Percentiles rank a stretch among this genome's conserved stretches.
Conservation (phyloP, 2,113 vertebrate genomes). For the Hymenochirus boettgeri region DNA sequence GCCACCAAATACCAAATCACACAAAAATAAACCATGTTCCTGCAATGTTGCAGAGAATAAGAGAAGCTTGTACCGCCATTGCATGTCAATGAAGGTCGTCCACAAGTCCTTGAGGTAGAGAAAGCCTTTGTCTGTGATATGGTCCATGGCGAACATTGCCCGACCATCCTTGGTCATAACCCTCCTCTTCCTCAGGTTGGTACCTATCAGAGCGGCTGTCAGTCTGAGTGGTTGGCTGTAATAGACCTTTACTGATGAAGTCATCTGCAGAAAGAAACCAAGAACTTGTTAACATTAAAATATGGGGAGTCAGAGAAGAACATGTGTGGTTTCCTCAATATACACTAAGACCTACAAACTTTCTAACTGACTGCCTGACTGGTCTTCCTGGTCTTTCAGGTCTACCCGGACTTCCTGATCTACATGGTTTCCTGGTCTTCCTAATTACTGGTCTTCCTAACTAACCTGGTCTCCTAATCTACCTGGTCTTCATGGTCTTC, state of each 20-base stretch:
- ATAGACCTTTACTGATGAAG: slow-evolving; percentile 85
- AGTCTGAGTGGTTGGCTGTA: slow-evolving; percentile 90
- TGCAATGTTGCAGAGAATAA: slow-evolving; percentile 78
- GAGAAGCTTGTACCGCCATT: slow-evolving; percentile 88
- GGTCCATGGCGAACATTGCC: slow-evolving; percentile 88
- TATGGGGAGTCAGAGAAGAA: too few relatives aligned
- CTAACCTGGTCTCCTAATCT: too few relatives aligned
- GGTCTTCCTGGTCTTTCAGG: too few relatives aligned
- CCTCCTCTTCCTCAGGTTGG: slow-evolving; percentile 61
- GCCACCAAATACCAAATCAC: slow-evolving; percentile 91
- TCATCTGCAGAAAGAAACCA: slow-evolving; percentile 59
- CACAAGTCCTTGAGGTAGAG: slow-evolving; percentile 89
- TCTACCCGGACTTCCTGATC: too few relatives aligned
- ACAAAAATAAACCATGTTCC: slow-evolving; percentile 92
- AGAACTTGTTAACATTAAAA: too few relatives aligned
- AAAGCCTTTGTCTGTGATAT: slow-evolving; percentile 75
- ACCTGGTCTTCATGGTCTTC: too few relatives aligned
- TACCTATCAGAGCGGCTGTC: slow-evolving; percentile 77
- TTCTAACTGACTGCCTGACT: too few relatives aligned
- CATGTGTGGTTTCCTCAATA: too few relatives aligned
- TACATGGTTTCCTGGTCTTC: too few relatives aligned
- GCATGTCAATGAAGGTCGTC: slow-evolving; percentile 94
- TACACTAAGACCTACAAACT: too few relatives aligned
- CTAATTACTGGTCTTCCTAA: too few relatives aligned
- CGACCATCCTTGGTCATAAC: slow-evolving; percentile 88